phyloP scores from a whole-genome alignment of 2,888 invertebrate genomes.

The Villa cingulata region DNA sequence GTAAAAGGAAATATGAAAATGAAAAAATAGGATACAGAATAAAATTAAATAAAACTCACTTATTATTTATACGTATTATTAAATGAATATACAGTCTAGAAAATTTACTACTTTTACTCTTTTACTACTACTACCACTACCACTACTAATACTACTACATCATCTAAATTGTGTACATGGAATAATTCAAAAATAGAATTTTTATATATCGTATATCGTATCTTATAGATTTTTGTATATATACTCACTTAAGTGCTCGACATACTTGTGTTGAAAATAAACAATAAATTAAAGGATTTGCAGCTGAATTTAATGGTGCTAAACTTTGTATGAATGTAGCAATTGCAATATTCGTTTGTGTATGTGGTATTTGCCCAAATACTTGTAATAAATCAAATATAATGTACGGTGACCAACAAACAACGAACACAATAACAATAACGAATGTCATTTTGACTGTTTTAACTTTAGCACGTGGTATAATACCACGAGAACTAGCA shows the following conservation, averaged over 20 bases:
- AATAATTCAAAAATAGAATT: too few relatives aligned
- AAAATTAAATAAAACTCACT: too few relatives aligned
- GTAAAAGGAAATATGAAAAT: too few relatives aligned
- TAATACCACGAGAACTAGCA: conserved; percentile 82
- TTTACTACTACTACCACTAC: too few relatives aligned
- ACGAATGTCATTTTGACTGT: conserved; percentile 96
- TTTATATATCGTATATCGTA: too few relatives aligned
- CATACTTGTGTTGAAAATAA: conserved; percentile 84
- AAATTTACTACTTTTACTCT: too few relatives aligned
- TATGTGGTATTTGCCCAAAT: conserved; percentile 64
- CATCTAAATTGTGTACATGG: too few relatives aligned
- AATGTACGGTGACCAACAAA: conserved; percentile 93
- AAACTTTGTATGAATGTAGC: conserved; percentile 85
- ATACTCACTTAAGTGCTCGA: conserved; percentile 60
- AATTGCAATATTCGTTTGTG: conserved; percentile 68
- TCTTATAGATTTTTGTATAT: too few relatives aligned
- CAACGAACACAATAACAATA: conserved; percentile 84
- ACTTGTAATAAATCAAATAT: conserved; percentile 84
- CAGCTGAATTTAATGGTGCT: conserved; percentile 83
- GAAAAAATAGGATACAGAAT: too few relatives aligned
- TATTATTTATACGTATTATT: too few relatives aligned
- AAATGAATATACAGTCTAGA: too few relatives aligned
- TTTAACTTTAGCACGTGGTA: conserved; percentile 90
- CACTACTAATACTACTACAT: too few relatives aligned
- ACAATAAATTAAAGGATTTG: conserved; percentile 88